A percentile compares a stretch with the other conserved stretches of the same genome.
phyloP scores from a whole-genome alignment of 23 tunicate species.

The Phallusia fumigata region DNA sequence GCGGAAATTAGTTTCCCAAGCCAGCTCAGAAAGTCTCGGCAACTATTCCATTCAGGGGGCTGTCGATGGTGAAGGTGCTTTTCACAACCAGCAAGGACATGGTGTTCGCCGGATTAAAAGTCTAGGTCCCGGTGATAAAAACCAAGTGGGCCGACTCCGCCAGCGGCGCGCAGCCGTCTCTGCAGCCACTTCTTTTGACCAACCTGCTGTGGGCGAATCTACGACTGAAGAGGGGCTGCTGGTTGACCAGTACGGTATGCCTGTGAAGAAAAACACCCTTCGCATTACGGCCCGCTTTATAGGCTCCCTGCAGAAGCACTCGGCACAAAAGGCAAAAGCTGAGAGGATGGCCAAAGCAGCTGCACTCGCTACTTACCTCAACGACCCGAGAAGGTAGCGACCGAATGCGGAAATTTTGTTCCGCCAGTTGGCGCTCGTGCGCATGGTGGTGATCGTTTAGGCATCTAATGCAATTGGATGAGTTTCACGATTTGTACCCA shows the following conservation, averaged over 20 bases:
- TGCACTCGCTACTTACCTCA: constrained; percentile 64
- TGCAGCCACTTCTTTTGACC: constrained; percentile 49
- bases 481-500: no score
- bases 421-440: constrained; percentile 1
- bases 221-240: constrained; percentile 11
- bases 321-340: constrained; percentile 56
- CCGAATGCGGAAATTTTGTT: neutral
- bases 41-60: neutral
- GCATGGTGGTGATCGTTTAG: no score
- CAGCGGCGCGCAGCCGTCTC: constrained; percentile 68
- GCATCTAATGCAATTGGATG: no score
- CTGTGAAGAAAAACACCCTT: constrained; percentile 68
- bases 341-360: constrained; percentile 79
- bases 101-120: constrained; percentile 11
- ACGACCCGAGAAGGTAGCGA: constrained; percentile 50
- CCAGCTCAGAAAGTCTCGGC: neutral
- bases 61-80: neutral
- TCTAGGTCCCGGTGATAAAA: constrained; percentile 3
- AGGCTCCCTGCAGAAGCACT: constrained; percentile 77
- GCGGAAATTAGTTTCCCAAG: neutral
- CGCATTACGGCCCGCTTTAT: constrained; percentile 79
- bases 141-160: constrained; percentile 26
- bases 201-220: neutral
- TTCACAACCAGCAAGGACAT: neutral
- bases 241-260: constrained; percentile 48